These are phyloP conservation scores for Casuarius casuarius DNA, from an alignment of 2,113 vertebrate genomes.

Conservation along the genomic window DNA sequence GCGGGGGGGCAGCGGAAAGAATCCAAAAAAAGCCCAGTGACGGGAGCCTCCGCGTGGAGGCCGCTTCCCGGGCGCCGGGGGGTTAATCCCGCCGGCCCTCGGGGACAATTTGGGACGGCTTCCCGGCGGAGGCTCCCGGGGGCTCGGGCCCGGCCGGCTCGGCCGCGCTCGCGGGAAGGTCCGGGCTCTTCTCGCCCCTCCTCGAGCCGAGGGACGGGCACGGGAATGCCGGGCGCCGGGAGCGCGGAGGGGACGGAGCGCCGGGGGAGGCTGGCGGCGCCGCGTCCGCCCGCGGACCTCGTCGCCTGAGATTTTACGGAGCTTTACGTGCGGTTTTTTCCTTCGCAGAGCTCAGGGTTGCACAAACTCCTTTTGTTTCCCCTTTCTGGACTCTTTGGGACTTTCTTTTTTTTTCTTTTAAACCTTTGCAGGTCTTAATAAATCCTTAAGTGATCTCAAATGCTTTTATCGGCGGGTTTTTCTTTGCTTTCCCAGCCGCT, in stretches of 20 bases:
- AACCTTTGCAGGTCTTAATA: neutral
- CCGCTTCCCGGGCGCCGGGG: accelerated
- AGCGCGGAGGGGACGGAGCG: neutral
- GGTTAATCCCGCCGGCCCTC: accelerated
- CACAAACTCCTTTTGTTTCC: conserved; percentile 35
- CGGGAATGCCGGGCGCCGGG: neutral
- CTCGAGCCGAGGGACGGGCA: conserved; percentile 17
- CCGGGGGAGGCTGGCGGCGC: neutral
- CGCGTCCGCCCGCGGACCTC: neutral
- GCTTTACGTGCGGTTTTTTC: neutral
- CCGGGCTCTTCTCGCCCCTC: conserved; percentile 40
- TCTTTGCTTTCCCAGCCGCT: conserved; percentile 17
- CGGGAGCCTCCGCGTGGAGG: accelerated
- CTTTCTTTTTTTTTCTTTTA: neutral
- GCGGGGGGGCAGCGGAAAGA: neutral
- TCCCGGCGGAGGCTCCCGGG: neutral
- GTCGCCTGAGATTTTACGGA: neutral
- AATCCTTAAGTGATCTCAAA: conserved; percentile 3
- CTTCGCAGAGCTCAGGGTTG: neutral
- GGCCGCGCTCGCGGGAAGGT: conserved; percentile 7
- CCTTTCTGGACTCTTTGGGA: neutral
- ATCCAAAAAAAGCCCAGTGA: neutral
- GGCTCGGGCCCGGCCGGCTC: neutral
- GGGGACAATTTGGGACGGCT: too few species aligned
- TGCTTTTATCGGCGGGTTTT: neutral